These are phyloP conservation scores for Beris morrisii DNA, from an alignment of 2,888 invertebrate genomes.

Conservation along the genomic window DNA sequence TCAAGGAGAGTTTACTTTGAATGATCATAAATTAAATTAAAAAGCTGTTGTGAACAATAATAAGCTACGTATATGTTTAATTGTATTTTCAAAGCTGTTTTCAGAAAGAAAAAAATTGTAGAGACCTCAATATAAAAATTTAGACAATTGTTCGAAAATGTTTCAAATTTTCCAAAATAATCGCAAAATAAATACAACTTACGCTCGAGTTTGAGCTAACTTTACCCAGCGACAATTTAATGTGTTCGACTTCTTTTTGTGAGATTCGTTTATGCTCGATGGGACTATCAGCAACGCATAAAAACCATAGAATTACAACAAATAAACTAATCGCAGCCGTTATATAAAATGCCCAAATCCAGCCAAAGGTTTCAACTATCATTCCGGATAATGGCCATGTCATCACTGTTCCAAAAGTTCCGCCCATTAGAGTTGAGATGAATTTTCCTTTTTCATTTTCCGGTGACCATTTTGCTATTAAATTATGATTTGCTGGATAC, in stretches of 20 bases:
- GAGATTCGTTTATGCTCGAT: conserved; percentile 64
- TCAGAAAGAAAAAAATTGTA: too few species aligned
- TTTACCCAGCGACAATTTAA: conserved; percentile 63
- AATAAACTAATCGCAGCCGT: conserved; percentile 61
- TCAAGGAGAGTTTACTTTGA: too few species aligned
- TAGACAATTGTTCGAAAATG: background rate
- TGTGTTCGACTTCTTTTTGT: conserved; percentile 65
- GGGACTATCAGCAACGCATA: conserved; percentile 67
- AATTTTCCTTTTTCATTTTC: conserved; percentile 75
- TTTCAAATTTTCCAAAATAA: conserved; percentile 13
- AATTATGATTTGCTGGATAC: conserved; percentile 66
- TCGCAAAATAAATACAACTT: conserved; percentile 30
- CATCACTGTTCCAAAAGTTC: conserved; percentile 70
- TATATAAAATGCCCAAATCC: conserved; percentile 70
- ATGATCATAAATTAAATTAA: too few species aligned
- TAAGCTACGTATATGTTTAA: too few species aligned
- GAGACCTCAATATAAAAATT: too few species aligned
- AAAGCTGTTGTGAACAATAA: too few species aligned
- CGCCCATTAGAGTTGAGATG: conserved; percentile 71
- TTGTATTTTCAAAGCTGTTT: too few species aligned
- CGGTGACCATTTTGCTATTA: conserved; percentile 73
- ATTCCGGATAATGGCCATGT: conserved; percentile 70
- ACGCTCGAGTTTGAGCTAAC: conserved; percentile 63
- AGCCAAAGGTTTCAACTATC: conserved; percentile 65
- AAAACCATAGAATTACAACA: conserved; percentile 64